Evolutionary conservation across 1,140 invertebrate species (phyloP), one percentile per base, ranked within the genome.

Genomic region (Ctenoplectra terminalis): DNA sequence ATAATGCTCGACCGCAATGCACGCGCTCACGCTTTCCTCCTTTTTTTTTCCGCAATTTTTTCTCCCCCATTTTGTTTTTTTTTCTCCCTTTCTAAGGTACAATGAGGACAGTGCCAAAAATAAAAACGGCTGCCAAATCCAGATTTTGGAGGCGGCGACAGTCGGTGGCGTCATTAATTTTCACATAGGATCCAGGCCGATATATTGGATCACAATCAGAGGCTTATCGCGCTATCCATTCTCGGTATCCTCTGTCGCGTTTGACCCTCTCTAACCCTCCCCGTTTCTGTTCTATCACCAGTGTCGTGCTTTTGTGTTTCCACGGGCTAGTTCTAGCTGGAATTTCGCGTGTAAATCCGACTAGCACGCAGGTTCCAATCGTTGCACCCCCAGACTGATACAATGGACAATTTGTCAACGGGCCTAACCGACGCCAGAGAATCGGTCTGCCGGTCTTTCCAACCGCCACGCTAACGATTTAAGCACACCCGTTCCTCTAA

Each of bases 351-450:
- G 86, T 88, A 87, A 87, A 88, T 87, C 69, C 79, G 80, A 58
- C 80, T 82, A 85, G 75, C 83, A 72, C 86, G 67, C 83, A 60
- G 73, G 40, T 82, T 83, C 86, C 86, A 83, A 87, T 87, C 86
- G 82, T 80, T 71, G 71, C 85, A 70, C 63, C 82, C 70, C 23
- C 56, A 40, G 46, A 80, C 87, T 34, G 86, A 87, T 85, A 87
- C 83, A 88, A 88, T 88, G 83, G 86, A 87, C 87, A 87, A 88
- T 87, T 88, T 88, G 87, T 88, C 87, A 87, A 82, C 83, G 83
- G 80, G 81, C 83, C 87, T 82, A 85, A 83, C 79, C 72, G 86
- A 76, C 69, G 61, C 79, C 79, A 85, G 81, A 85, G 85, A 83
- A 87, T 80, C 71, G 67, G 58, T 43, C 54, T 40, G 56, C 43